phyloP scores from a whole-genome alignment of 2,888 invertebrate genomes.

The Scaptomyza polygonia region DNA sequence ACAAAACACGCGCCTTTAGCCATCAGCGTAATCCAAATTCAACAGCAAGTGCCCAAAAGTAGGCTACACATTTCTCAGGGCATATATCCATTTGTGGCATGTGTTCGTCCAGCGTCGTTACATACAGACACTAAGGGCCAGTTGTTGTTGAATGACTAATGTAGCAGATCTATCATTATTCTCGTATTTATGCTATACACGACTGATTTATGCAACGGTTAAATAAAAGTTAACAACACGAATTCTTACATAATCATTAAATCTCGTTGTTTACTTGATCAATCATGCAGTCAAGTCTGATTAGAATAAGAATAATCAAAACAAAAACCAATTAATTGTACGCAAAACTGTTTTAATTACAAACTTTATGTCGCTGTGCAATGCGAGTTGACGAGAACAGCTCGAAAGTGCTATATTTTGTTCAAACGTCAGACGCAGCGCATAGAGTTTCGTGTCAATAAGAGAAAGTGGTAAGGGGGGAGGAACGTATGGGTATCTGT shows the following conservation, averaged over 20 bases:
- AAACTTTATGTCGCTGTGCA: neutral
- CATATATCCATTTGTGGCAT: slow-evolving; percentile 54
- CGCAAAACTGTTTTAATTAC: slow-evolving; percentile 3
- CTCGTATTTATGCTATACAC: neutral
- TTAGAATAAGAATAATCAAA: neutral
- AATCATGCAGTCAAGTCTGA: neutral
- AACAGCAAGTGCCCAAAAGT: slow-evolving; percentile 48
- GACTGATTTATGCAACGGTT: slow-evolving; percentile 1
- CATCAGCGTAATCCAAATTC: slow-evolving; percentile 30
- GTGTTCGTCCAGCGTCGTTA: slow-evolving; percentile 34
- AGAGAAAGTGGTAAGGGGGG: neutral
- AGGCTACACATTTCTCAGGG: slow-evolving; percentile 37
- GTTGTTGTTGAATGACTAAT: slow-evolving; percentile 27
- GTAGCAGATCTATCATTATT: slow-evolving; percentile 39
- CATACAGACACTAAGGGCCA: slow-evolving; percentile 1
- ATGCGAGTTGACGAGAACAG: slow-evolving; percentile 11
- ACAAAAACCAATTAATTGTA: too few species aligned
- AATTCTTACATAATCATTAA: slow-evolving; percentile 4
- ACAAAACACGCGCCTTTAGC: slow-evolving; percentile 59
- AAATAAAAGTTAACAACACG: slow-evolving; percentile 9
- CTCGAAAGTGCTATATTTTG: neutral
- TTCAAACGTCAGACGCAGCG: neutral
- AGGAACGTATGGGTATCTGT: neutral
- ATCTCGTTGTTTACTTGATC: slow-evolving; percentile 8
- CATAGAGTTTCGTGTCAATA: too few species aligned